Percentiles rank a stretch among this genome's conserved stretches.
Conservation (phyloP, 64 coral and sea anemone species). For the Montipora sp. region DNA sequence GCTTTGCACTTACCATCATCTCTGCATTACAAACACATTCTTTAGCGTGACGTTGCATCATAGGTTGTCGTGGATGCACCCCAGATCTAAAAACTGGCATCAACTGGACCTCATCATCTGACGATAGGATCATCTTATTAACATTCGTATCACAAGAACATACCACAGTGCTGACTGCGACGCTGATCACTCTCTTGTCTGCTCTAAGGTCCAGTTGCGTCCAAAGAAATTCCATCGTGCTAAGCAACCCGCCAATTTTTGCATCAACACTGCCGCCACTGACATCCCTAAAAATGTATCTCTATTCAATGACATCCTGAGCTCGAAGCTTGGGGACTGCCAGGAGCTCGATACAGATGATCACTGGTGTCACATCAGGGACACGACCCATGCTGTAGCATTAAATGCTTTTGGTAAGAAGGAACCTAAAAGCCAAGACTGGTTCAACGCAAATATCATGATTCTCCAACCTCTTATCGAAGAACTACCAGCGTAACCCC, state of each 20-base stretch:
- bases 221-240: constrained; percentile 47
- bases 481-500: not conserved
- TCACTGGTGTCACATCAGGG: not conserved
- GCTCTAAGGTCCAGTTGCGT: not conserved
- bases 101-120: constrained; percentile 34
- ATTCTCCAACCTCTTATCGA: not conserved
- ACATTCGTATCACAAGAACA: constrained; percentile 16
- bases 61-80: not conserved
- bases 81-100: constrained; percentile 14
- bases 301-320: constrained; percentile 18
- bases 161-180: constrained; percentile 51
- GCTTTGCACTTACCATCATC: not conserved
- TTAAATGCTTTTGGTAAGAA: too few relatives aligned
- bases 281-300: not conserved
- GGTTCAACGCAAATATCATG: constrained; percentile 31
- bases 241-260: constrained; percentile 25
- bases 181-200: constrained; percentile 43
- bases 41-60: not conserved
- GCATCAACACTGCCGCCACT: constrained; percentile 48
- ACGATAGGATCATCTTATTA: not conserved
- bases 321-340: too few relatives aligned
- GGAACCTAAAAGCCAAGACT: constrained; percentile 5
- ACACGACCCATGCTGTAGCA: too few relatives aligned
- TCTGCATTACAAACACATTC: constrained; percentile 28
- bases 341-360: too few relatives aligned